These are phyloP conservation scores for Aselliscus stoliczkanus DNA, from an alignment of 2,797 vertebrate genomes.

Conservation along the genomic window DNA sequence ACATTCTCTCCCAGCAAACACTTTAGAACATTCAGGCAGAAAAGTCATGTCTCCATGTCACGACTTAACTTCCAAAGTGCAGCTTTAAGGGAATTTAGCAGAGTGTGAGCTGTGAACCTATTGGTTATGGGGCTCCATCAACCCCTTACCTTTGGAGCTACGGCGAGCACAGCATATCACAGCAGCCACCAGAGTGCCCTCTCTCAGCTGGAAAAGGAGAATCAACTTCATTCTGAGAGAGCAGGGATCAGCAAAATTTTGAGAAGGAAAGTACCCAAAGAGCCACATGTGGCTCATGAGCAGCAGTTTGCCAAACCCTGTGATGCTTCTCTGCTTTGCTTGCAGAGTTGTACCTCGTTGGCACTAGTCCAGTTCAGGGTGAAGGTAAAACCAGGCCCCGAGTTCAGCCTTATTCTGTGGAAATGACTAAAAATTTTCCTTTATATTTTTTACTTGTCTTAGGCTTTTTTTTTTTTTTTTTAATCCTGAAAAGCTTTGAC, in stretches of 20 bases:
- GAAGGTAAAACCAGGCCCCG: neutral
- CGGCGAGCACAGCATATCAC: accelerated
- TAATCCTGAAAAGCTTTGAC: neutral
- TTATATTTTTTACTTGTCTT: neutral
- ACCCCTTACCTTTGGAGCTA: neutral
- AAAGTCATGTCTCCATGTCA: conserved; percentile 42
- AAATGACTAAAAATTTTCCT: neutral
- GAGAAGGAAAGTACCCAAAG: no score
- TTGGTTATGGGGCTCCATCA: neutral
- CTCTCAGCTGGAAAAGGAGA: neutral
- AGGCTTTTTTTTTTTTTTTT: neutral
- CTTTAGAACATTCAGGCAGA: conserved; percentile 18
- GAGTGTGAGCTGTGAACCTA: conserved; percentile 38
- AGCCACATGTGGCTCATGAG: no score
- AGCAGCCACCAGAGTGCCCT: neutral
- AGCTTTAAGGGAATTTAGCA: conserved; percentile 38
- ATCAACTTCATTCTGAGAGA: neutral
- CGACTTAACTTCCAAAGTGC: conserved; percentile 62
- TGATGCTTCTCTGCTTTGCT: neutral
- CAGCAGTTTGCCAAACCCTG: no score
- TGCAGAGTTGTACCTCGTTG: neutral
- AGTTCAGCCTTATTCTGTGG: neutral
- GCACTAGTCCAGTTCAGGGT: neutral
- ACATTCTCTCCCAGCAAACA: neutral
- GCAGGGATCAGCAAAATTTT: no score